A percentile compares a stretch with the other conserved stretches of the same genome.
These are phyloP conservation scores for Lepisosteus oculatus DNA, from an alignment of 2,113 vertebrate species.

Conservation along the genomic window DNA sequence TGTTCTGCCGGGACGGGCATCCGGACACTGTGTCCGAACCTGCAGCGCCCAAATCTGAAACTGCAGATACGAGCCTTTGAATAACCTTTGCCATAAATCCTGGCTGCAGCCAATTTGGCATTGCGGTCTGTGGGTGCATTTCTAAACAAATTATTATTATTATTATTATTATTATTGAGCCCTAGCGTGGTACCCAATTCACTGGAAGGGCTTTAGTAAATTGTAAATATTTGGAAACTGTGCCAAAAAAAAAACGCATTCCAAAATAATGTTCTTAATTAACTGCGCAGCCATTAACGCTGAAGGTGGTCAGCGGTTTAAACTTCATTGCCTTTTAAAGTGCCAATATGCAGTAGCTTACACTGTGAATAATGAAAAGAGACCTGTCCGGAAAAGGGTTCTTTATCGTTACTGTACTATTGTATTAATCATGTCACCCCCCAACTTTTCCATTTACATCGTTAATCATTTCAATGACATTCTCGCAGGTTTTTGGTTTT, in stretches of 20 bases:
- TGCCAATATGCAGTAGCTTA: conserved; percentile 1
- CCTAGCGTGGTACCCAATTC: too few relatives aligned
- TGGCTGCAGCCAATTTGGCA: too few relatives aligned
- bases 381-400: too few relatives aligned
- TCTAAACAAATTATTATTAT: too few relatives aligned
- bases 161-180: too few relatives aligned
- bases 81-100: not conserved
- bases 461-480: not conserved
- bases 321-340: not conserved
- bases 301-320: not conserved
- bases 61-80: conserved; percentile 79
- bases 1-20: conserved; percentile 84
- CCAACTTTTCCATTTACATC: too few relatives aligned
- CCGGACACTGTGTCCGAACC: conserved; percentile 51
- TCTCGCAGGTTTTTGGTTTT: not conserved
- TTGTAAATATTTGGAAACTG: not conserved
- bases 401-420: too few relatives aligned
- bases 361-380: conserved; percentile 15
- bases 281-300: not conserved
- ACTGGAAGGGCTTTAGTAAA: too few relatives aligned
- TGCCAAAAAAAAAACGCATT: conserved; percentile 4
- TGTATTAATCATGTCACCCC: too few relatives aligned
- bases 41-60: conserved; percentile 51
- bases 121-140: too few relatives aligned
- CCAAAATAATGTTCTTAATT: not conserved